Conservation (phyloP, 2,888 invertebrate species). For the Luffia ferchaultella region DNA sequence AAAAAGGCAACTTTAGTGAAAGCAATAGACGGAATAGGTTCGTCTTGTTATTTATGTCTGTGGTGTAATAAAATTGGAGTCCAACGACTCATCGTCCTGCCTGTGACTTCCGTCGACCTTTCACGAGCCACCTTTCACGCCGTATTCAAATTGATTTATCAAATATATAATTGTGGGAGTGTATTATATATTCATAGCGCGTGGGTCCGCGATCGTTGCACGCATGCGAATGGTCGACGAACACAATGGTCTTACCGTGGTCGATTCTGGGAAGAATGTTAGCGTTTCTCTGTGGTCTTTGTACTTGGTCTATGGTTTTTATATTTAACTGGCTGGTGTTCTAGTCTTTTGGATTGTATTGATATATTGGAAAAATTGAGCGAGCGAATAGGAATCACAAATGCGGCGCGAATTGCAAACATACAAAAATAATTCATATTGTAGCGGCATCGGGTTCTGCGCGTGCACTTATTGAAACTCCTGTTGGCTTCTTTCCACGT, state of each 20-base stretch:
- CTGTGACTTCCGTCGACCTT: slow-evolving; percentile 22
- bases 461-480: no score
- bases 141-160: slow-evolving; percentile 14
- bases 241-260: slow-evolving; percentile 63
- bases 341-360: no score
- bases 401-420: no score
- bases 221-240: slow-evolving; percentile 50
- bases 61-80: not conserved
- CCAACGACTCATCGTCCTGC: not conserved
- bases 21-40: no score
- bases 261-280: slow-evolving; percentile 51
- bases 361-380: no score
- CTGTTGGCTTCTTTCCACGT: no score
- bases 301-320: slow-evolving; percentile 12
- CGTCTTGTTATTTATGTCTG: no score
- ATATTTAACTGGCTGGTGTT: slow-evolving; percentile 37
- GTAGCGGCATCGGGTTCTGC: no score
- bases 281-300: slow-evolving; percentile 43
- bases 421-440: no score
- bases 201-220: slow-evolving; percentile 52
- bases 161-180: slow-evolving; percentile 5
- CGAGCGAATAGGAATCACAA: no score
- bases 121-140: slow-evolving; percentile 33
- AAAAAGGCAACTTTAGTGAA: no score
- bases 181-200: slow-evolving; percentile 37